These are phyloP conservation scores for Epinephelus malabaricus DNA, from an alignment of 2,797 vertebrate species.

Conservation along the genomic window DNA sequence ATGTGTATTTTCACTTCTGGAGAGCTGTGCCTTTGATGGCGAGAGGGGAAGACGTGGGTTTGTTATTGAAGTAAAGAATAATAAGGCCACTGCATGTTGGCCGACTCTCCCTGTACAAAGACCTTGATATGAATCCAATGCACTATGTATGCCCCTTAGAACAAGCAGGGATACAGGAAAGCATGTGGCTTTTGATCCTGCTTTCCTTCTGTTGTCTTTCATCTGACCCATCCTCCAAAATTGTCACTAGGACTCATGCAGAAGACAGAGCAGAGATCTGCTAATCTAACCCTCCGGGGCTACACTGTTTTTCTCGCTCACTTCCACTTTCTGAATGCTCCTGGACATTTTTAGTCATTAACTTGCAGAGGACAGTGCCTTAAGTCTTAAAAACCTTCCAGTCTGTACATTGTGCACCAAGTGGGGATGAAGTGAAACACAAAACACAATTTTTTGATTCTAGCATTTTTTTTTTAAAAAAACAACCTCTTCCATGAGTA, in stretches of 20 bases:
- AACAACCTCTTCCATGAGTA: constrained; percentile 72
- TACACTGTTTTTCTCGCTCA: constrained; percentile 68
- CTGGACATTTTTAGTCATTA: constrained; percentile 79
- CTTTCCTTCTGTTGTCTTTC: constrained; percentile 86
- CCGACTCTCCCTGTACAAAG: constrained; percentile 82
- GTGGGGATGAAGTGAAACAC: constrained; percentile 62
- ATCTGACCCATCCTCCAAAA: constrained; percentile 86
- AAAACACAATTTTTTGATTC: constrained; percentile 70
- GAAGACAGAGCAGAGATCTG: constrained; percentile 69
- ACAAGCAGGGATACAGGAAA: constrained; percentile 84
- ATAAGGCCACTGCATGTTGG: constrained; percentile 85
- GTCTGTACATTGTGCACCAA: constrained; percentile 65
- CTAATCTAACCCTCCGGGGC: constrained; percentile 79
- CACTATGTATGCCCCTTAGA: constrained; percentile 86
- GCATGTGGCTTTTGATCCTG: constrained; percentile 86
- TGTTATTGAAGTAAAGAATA: constrained; percentile 88
- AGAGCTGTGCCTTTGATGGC: constrained; percentile 84
- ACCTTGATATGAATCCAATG: constrained; percentile 87
- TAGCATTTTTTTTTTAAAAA: constrained; percentile 53
- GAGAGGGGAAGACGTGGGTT: constrained; percentile 80
- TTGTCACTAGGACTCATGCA: constrained; percentile 82
- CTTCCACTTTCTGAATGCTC: constrained; percentile 73
- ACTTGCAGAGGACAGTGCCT: constrained; percentile 73
- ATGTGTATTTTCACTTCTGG: constrained; percentile 85
- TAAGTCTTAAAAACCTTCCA: constrained; percentile 70